Conservation (phyloP, 2,113 vertebrate species). For the Phocoena phocoena region DNA sequence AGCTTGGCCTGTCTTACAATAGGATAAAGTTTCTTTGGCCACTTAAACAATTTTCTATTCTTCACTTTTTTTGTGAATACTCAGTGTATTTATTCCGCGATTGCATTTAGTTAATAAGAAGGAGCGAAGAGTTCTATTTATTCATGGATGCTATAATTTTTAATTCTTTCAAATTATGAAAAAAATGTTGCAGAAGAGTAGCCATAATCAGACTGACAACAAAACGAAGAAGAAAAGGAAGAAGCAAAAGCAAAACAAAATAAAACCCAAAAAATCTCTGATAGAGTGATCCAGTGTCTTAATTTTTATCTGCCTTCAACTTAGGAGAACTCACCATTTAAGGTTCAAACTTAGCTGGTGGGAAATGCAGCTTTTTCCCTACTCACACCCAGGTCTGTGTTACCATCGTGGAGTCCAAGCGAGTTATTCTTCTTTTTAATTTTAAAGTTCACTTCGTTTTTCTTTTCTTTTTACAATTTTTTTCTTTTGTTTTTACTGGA, state of each 20-base stretch:
- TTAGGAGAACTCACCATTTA: background rate
- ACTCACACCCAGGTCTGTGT: background rate
- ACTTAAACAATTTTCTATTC: constrained; percentile 90
- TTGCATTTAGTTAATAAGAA: constrained; percentile 83
- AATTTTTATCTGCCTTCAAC: background rate
- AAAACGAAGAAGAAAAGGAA: background rate
- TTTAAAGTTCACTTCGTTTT: background rate
- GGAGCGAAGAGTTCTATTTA: constrained; percentile 83
- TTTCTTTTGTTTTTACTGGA: background rate
- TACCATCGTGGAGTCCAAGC: accelerated
- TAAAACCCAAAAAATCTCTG: background rate
- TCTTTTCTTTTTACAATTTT: background rate
- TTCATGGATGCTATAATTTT: constrained; percentile 83
- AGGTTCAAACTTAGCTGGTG: accelerated
- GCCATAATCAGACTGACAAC: constrained; percentile 71
- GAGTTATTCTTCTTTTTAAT: background rate
- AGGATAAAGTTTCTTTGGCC: constrained; percentile 88
- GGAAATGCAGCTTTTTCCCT: background rate
- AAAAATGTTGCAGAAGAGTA: constrained; percentile 31
- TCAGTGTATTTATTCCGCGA: constrained; percentile 86
- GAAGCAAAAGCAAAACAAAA: background rate
- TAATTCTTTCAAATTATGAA: constrained; percentile 79
- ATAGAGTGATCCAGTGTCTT: background rate
- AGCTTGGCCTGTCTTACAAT: constrained; percentile 85
- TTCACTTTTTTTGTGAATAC: constrained; percentile 77